phyloP scores from a whole-genome alignment of 2,888 invertebrate genomes.

The Drosophila nr. medialis region DNA sequence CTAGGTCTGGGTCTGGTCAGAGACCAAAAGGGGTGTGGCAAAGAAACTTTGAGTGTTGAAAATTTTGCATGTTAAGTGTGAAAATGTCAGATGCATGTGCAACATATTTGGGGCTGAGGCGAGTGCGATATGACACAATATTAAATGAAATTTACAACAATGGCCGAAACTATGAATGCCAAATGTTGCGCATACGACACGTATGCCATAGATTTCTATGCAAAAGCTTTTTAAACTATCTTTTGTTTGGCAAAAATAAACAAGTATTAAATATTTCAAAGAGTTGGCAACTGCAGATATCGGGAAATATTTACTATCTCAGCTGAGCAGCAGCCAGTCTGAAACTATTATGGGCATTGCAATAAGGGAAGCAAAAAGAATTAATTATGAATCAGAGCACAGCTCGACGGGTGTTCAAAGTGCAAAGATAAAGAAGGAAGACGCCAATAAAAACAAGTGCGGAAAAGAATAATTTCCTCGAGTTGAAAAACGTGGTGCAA shows the following conservation, averaged over 20 bases:
- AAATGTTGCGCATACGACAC: conserved; percentile 67
- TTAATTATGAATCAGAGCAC: conserved; percentile 75
- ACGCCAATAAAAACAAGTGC: conserved; percentile 36
- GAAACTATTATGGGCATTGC: conserved; percentile 21
- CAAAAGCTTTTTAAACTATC: conserved; percentile 47
- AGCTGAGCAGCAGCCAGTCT: conserved; percentile 11
- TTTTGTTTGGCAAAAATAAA: conserved; percentile 48
- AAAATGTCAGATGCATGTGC: conserved; percentile 76
- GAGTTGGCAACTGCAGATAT: conserved; percentile 32
- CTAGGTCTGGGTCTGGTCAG: conserved; percentile 18
- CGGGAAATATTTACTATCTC: conserved; percentile 24
- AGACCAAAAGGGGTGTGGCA: conserved; percentile 21
- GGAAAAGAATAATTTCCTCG: conserved; percentile 64
- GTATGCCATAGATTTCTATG: conserved; percentile 41
- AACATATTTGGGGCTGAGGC: conserved; percentile 38
- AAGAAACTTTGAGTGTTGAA: conserved; percentile 54
- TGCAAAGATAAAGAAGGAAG: conserved; percentile 1
- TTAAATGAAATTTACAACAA: conserved; percentile 68
- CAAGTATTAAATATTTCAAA: conserved; percentile 42
- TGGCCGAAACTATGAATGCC: conserved; percentile 56
- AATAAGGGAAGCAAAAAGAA: conserved; percentile 35
- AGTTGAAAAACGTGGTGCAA: conserved; percentile 17
- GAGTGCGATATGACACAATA: conserved; percentile 67
- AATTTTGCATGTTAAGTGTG: conserved; percentile 74
- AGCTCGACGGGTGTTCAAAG: conserved; percentile 25